A percentile compares a stretch with the other conserved stretches of the same genome.
Evolutionary conservation across 2,888 invertebrate genomes (phyloP).

Genomic region (Drosophila neotestacea): DNA sequence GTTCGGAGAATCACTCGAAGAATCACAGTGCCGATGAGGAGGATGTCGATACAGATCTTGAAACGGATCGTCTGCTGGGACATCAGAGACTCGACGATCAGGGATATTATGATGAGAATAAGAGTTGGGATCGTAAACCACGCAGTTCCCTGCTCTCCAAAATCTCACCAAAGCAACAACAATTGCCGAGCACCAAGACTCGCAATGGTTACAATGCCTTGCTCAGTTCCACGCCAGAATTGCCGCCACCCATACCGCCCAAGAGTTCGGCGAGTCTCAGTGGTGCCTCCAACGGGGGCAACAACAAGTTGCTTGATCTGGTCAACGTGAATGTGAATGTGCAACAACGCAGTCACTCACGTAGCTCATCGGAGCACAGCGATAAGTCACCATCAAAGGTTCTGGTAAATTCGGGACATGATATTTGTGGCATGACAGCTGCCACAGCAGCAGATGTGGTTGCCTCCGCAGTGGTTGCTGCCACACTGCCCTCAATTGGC

Average conservation of each 20-base stretch:
- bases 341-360: slow-evolving; percentile 68
- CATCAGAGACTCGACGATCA: slow-evolving; percentile 97
- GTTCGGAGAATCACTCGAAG: slow-evolving; percentile 87
- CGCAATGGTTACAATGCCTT: slow-evolving; percentile 85
- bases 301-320: slow-evolving; percentile 77
- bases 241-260: slow-evolving; percentile 83
- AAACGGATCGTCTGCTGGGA: slow-evolving; percentile 97
- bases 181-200: slow-evolving; percentile 82
- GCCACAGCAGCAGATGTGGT: slow-evolving; percentile 69
- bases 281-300: slow-evolving; percentile 16
- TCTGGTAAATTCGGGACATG: slow-evolving; percentile 9
- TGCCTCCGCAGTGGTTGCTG: slow-evolving; percentile 66
- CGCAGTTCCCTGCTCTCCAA: slow-evolving; percentile 83
- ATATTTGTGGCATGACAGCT: slow-evolving; percentile 41
- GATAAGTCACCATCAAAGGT: slow-evolving; percentile 86
- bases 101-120: slow-evolving; percentile 95
- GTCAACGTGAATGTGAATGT: slow-evolving; percentile 34
- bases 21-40: slow-evolving; percentile 89
- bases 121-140: slow-evolving; percentile 84
- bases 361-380: slow-evolving; percentile 85
- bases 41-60: slow-evolving; percentile 98
- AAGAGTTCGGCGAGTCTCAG: slow-evolving; percentile 64
- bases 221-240: slow-evolving; percentile 84
- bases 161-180: slow-evolving; percentile 84
- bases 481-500: slow-evolving; percentile 83